Base-by-base conservation (phyloP, 2,797 vertebrate genomes). In the Premnoplex brunnescens region DNA sequence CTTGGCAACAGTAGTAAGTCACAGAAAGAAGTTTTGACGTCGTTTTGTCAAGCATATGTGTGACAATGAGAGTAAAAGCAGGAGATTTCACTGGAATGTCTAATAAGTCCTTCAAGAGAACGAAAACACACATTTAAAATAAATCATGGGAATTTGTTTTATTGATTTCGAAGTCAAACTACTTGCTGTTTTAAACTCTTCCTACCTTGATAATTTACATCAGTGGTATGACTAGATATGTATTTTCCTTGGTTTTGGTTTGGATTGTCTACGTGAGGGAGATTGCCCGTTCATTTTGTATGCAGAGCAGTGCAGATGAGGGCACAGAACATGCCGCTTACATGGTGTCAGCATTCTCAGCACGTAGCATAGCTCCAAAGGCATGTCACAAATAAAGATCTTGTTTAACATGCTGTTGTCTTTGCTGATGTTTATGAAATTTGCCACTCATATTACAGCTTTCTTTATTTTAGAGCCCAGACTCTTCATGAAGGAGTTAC, bases 371-470 rank as follows among this genome's bases (percentile, higher is more conserved):
- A 80, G 37, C 90, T 95, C 89, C 77, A 75, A 84, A 94, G 84
- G 92, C 88, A 94, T 49, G 86, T 91, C 85, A 95, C 87, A 83
- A 89, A 86, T 76, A 66, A 88, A 87, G 92, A 87, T 86, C 84
- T 68, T 91, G 37, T 93, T 96, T 78, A 93, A 89, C 0, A 5
- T 74, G 37, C 77, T 91, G 83, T 88, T 85, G 51, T 93, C 83
- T 96, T 93, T 93, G 84, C 80, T 93, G 83, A 91, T 94, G 80
- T 73, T 85, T 89, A 73, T 73, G 83, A 91, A 91, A 96, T 91
- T 85, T 93, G 56, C 58, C 74, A 69, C 66, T 82, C 28, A 34
- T 34, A 21, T 91, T 71, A 37, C 14, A 26, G 26, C 5, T 41
- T 52, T 22, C 13, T 72, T 49, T 44, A n/a, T 34, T 91, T 76